Conservation (phyloP, 2,888 invertebrate species). For the Stenurella melanura region DNA sequence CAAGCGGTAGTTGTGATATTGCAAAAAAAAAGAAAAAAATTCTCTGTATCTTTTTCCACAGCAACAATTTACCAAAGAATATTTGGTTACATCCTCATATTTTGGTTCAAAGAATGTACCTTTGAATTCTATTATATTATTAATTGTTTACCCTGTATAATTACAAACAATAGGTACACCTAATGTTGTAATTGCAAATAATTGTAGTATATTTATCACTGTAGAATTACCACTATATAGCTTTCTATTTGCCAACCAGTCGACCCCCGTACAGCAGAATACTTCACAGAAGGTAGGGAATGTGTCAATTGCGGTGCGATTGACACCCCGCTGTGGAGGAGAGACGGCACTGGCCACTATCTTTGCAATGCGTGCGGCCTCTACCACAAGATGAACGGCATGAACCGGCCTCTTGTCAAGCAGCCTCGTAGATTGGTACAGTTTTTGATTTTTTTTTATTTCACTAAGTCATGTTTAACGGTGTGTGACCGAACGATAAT, state of each 20-base stretch:
- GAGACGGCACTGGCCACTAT: slow-evolving; percentile 99
- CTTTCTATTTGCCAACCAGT: slow-evolving; percentile 60
- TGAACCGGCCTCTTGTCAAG: slow-evolving; percentile 93
- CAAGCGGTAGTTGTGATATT: too few relatives aligned
- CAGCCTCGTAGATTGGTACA: slow-evolving; percentile 92
- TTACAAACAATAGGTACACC: background rate
- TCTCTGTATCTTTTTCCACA: too few relatives aligned
- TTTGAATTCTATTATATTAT: too few relatives aligned
- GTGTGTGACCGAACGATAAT: slow-evolving; percentile 59
- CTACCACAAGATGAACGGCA: slow-evolving; percentile 97
- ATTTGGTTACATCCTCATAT: too few relatives aligned
- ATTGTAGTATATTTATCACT: slow-evolving; percentile 10
- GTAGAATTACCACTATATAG: slow-evolving; percentile 13
- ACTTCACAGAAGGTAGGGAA: slow-evolving; percentile 89
- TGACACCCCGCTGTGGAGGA: slow-evolving; percentile 97
- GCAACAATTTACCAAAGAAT: too few relatives aligned
- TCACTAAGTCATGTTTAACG: slow-evolving; percentile 33
- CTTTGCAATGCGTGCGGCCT: slow-evolving; percentile 99
- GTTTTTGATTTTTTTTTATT: slow-evolving; percentile 48
- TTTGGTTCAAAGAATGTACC: too few relatives aligned
- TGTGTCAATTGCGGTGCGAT: slow-evolving; percentile 99
- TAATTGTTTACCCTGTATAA: too few relatives aligned
- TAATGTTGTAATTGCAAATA: slow-evolving; percentile 27
- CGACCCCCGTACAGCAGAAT: slow-evolving; percentile 71
- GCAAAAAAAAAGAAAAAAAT: too few relatives aligned